Evolutionary conservation across 2,797 vertebrate genomes (phyloP), one percentile per base, ranked within the genome.

Genomic region (Alca torda): DNA sequence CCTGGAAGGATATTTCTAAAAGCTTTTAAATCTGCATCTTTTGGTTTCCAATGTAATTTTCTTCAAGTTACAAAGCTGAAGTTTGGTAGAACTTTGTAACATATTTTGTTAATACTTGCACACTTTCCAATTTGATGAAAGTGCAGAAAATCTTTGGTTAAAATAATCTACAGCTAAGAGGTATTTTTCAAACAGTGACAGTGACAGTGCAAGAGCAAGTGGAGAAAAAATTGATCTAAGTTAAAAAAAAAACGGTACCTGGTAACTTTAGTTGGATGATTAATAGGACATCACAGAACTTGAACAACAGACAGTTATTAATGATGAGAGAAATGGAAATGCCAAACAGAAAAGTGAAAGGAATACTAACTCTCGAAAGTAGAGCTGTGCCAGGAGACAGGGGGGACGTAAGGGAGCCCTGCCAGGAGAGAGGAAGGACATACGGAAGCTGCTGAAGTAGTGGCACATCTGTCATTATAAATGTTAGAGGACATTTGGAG

Each of bases 361-460:
- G 61, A 95, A 94, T 95, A 56, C 79, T 91, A 92, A 97, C n/a
- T 92, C 76, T 59, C 74, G 39, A 93, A 88, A 93, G 59, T 3
- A 85, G 35, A 86, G 39, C 69, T 83, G 48, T 88, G 89, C 89
- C 89, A 96, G 64, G 84, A 96, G 85, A 80, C 53, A 24, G 48
- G 33, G 28, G 25, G 56, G 33, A 67, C 63, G 39, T 59, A 65
- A 95, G 43, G 72, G 30, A 95, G 45, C 35, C 28, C 48, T 85
- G 94, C 91, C 92, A 93, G 82, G 30, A 89, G 43, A 92, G 18
- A 88, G 84, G 64, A 92, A 89, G 91, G 87, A 91, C 82, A 30
- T 65, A 68, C 8, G 7, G 89, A 93, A 78, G 82, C 91, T 78
- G 51, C 61, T 91, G 70, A 91, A 92, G 59, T 60, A 91, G 69